Percentiles rank a stretch among this genome's conserved stretches.
These are phyloP conservation scores for Chaetorhynchus papuensis DNA, from an alignment of 2,113 vertebrate genomes.

Conservation along the genomic window DNA sequence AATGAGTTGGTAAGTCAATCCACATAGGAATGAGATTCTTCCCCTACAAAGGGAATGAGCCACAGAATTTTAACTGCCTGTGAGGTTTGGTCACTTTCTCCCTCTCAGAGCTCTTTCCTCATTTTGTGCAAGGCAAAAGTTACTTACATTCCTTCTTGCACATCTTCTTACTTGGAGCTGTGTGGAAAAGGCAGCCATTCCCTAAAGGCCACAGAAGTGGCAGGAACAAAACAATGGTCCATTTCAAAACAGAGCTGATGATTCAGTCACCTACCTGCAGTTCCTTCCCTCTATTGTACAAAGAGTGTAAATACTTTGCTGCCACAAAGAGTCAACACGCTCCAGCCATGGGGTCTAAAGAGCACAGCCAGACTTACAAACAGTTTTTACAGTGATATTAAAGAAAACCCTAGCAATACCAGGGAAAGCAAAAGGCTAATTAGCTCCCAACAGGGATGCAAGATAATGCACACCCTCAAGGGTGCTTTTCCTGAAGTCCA, in stretches of 20 bases:
- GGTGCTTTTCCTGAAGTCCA: neutral
- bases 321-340: neutral
- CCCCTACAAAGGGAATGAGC: neutral
- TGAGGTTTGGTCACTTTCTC: constrained; percentile 8
- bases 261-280: neutral
- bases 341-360: neutral
- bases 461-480: neutral
- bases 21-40: neutral
- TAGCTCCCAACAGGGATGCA: neutral
- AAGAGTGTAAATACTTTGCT: neutral
- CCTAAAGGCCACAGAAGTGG: neutral
- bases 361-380: neutral
- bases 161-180: neutral
- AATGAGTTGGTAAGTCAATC: constrained; percentile 42
- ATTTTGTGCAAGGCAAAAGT: neutral
- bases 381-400: neutral
- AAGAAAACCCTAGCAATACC: neutral
- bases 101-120: neutral
- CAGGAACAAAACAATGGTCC: neutral
- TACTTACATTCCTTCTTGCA: neutral
- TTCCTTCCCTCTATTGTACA: neutral
- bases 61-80: constrained; percentile 50
- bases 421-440: neutral
- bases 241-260: neutral
- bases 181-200: neutral